Conservation (phyloP, 1,140 invertebrate genomes). For the Cotesia typhae region DNA sequence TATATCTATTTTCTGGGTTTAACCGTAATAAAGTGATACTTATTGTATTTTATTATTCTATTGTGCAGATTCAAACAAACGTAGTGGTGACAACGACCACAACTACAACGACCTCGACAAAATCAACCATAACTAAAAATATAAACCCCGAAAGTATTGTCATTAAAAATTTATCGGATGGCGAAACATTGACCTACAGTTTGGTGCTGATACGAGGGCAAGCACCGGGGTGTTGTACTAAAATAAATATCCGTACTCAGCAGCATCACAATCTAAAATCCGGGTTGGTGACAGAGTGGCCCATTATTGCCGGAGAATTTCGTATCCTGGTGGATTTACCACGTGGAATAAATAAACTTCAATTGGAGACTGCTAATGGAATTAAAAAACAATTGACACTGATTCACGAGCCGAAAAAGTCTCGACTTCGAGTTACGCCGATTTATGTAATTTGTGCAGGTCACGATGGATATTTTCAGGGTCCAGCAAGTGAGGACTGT, state of each 20-base stretch:
- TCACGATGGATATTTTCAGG: slow-evolving; percentile 81
- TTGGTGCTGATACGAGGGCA: slow-evolving; percentile 57
- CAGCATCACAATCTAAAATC: slow-evolving; percentile 44
- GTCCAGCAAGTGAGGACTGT: slow-evolving; percentile 74
- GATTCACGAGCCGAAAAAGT: slow-evolving; percentile 57
- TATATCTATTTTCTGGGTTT: neutral
- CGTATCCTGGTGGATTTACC: slow-evolving; percentile 55
- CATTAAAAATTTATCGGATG: slow-evolving; percentile 56
- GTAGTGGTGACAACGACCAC: slow-evolving; percentile 43
- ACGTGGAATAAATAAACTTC: slow-evolving; percentile 56
- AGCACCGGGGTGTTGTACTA: slow-evolving; percentile 48
- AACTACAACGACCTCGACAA: slow-evolving; percentile 40
- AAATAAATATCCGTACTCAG: slow-evolving; percentile 51
- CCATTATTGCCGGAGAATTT: slow-evolving; percentile 60
- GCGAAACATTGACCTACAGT: slow-evolving; percentile 59
- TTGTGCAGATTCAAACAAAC: slow-evolving; percentile 53
- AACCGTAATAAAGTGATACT: too few species aligned
- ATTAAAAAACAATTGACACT: slow-evolving; percentile 52
- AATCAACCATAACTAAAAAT: slow-evolving; percentile 45
- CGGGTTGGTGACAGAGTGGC: slow-evolving; percentile 52
- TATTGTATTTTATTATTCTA: neutral
- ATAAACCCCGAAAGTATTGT: slow-evolving; percentile 53
- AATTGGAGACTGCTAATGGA: slow-evolving; percentile 52
- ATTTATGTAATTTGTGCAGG: slow-evolving; percentile 79
- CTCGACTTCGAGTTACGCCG: slow-evolving; percentile 68